A percentile compares a stretch with the other conserved stretches of the same genome.
These are phyloP conservation scores for Euproctis similis DNA, from an alignment of 2,888 invertebrate species.

Conservation along the genomic window DNA sequence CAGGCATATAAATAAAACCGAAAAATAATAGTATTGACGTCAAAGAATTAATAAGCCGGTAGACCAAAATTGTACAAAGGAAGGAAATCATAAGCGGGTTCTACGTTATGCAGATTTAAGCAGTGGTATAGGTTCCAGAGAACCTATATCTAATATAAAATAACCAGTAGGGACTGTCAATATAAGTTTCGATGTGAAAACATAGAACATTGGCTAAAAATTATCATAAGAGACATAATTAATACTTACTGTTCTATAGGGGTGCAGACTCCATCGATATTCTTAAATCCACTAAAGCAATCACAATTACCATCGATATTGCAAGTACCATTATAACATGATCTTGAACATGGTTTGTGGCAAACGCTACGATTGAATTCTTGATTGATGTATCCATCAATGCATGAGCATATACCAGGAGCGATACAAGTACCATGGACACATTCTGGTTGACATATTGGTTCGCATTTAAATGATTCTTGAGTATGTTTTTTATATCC, in stretches of 20 bases:
- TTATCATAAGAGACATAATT: no score
- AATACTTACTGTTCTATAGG: constrained; percentile 36
- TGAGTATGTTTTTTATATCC: constrained; percentile 19
- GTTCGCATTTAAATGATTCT: constrained; percentile 5
- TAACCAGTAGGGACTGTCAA: no score
- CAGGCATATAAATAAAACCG: no score
- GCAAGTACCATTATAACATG: constrained; percentile 1
- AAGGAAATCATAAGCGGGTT: no score
- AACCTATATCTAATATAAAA: no score
- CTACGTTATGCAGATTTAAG: no score
- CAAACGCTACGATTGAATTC: neutral
- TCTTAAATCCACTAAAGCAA: constrained; percentile 16
- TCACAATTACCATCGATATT: constrained; percentile 1
- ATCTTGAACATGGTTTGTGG: neutral
- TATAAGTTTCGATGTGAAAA: no score
- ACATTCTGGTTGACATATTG: constrained; percentile 7
- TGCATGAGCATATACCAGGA: constrained; percentile 5
- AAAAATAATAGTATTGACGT: no score
- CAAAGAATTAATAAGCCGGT: no score
- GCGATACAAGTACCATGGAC: constrained; percentile 2
- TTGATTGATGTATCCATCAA: constrained; percentile 6
- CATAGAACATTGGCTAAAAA: no score
- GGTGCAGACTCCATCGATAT: constrained; percentile 21
- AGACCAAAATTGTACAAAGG: no score
- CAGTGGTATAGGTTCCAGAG: no score